Percentiles rank a stretch among this genome's conserved stretches.
These are phyloP conservation scores for Spinus olivaceus DNA, from an alignment of 2,797 vertebrate genomes.

Conservation along the genomic window DNA sequence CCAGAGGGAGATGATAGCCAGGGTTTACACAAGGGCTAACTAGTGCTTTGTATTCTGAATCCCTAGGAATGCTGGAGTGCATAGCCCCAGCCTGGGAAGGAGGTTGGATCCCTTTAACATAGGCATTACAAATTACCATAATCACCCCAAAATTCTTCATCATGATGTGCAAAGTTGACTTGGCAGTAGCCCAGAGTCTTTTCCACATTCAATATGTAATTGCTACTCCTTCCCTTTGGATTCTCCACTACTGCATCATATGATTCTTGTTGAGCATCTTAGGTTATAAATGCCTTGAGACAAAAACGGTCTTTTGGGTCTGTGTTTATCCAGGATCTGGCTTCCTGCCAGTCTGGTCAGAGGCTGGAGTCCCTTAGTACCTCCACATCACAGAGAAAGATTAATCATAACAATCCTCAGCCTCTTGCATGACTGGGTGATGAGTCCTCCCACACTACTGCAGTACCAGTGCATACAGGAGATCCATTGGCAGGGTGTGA, in stretches of 20 bases:
- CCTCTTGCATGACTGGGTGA: background rate
- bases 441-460: background rate
- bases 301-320: background rate
- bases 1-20: background rate
- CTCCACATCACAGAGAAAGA: background rate
- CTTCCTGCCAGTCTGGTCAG: slow-evolving; percentile 11
- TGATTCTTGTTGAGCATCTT: background rate
- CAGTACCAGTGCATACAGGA: background rate
- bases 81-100: background rate
- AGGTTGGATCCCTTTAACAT: background rate
- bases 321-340: background rate
- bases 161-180: background rate
- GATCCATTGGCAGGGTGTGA: background rate
- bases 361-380: background rate
- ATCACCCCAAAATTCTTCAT: background rate
- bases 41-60: background rate
- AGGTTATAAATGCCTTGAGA: background rate
- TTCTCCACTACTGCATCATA: background rate
- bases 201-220: background rate
- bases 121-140: background rate
- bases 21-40: background rate
- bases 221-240: background rate
- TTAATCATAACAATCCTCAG: background rate
- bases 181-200: background rate
- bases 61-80: background rate